phyloP scores from a whole-genome alignment of 2,797 vertebrate species.

The Hirundo rustica region DNA sequence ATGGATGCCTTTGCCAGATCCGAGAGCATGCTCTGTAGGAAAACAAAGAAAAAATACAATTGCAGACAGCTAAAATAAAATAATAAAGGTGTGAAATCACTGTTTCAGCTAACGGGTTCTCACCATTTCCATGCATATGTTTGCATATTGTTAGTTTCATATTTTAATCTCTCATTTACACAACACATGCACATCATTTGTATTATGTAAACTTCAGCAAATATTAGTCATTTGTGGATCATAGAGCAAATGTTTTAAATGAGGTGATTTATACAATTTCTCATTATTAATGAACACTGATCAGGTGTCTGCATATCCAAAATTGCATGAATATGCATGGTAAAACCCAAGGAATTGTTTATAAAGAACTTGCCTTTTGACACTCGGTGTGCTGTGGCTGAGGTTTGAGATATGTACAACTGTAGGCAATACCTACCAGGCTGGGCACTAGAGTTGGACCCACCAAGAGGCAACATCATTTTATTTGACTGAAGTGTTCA shows the following conservation, averaged over 20 bases:
- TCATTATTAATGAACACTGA: conserved; percentile 80
- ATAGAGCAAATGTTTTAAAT: conserved; percentile 81
- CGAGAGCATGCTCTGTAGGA: conserved; percentile 48
- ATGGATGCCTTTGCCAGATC: conserved; percentile 53
- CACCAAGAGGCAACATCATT: conserved; percentile 11
- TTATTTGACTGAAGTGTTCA: conserved; percentile 61
- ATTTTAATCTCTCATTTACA: conserved; percentile 81
- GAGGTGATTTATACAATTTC: conserved; percentile 80
- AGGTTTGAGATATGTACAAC: not conserved
- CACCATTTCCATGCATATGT: conserved; percentile 72
- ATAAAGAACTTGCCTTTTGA: conserved; percentile 60
- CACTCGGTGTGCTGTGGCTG: conserved; percentile 1
- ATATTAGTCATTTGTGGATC: conserved; percentile 81
- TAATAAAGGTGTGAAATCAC: conserved; percentile 74
- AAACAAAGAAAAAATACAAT: conserved; percentile 73
- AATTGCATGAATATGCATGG: conserved; percentile 80
- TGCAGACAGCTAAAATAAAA: conserved; percentile 71
- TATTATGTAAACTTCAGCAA: conserved; percentile 82
- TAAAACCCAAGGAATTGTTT: conserved; percentile 70
- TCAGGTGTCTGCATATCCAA: conserved; percentile 74
- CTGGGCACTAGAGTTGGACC: not conserved
- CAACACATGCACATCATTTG: conserved; percentile 78
- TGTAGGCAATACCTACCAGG: not conserved
- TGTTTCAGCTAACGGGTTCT: conserved; percentile 74
- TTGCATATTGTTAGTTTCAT: conserved; percentile 79